Evolutionary conservation across 2,888 invertebrate species (phyloP).

Genomic region (Thymelicus lineola): DNA sequence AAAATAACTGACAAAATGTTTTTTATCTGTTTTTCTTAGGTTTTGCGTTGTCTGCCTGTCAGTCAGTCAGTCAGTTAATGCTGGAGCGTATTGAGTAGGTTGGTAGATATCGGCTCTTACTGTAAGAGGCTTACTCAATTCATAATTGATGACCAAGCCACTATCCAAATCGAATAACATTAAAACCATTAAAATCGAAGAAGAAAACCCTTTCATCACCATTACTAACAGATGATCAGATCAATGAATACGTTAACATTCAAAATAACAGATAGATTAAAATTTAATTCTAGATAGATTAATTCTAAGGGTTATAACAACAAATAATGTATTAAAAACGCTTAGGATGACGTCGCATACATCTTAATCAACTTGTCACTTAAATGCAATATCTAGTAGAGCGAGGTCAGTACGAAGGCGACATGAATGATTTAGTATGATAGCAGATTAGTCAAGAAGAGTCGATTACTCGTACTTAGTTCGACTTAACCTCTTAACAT

Average conservation of each 20-base stretch:
- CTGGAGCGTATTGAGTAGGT: too few relatives aligned
- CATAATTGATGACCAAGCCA: too few relatives aligned
- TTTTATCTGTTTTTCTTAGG: too few relatives aligned
- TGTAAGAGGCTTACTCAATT: too few relatives aligned
- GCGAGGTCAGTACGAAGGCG: constrained; percentile 25
- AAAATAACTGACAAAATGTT: too few relatives aligned
- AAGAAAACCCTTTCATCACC: too few relatives aligned
- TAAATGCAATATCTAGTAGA: constrained; percentile 21
- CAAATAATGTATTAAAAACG: constrained; percentile 1
- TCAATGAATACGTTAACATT: background rate
- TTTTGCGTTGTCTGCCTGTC: too few relatives aligned
- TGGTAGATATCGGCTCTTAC: too few relatives aligned
- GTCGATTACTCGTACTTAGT: constrained; percentile 26
- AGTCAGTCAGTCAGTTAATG: too few relatives aligned
- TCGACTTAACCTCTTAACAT: constrained; percentile 24
- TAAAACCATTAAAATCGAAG: too few relatives aligned
- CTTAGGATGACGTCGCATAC: constrained; percentile 20
- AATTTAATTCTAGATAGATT: background rate
- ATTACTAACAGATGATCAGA: background rate
- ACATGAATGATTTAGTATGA: background rate
- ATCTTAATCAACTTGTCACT: constrained; percentile 33
- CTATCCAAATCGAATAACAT: too few relatives aligned
- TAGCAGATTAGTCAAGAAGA: constrained; percentile 24
- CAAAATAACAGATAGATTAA: background rate
- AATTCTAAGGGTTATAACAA: background rate